phyloP scores from a whole-genome alignment of 2,888 invertebrate species.

The Chrysolina oricalcia region DNA sequence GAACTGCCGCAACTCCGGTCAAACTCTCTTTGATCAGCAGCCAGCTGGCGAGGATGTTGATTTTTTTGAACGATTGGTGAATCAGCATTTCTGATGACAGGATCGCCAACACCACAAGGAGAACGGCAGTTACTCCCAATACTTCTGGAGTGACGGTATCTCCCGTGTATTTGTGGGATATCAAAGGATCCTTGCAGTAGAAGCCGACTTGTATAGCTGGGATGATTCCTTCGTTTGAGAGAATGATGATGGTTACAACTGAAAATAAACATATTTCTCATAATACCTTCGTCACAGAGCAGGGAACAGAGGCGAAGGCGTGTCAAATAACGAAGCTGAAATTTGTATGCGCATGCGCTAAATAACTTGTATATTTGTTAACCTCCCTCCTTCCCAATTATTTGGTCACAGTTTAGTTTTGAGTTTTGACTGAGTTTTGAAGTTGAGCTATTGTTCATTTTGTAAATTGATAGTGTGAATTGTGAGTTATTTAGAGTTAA shows the following conservation, averaged over 20 bases:
- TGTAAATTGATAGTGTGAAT: too few species aligned
- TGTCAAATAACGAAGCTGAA: too few species aligned
- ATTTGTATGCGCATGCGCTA: too few species aligned
- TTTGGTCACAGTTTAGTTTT: too few species aligned
- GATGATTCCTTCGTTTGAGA: constrained; percentile 62
- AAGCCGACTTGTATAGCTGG: constrained; percentile 79
- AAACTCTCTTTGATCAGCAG: constrained; percentile 74
- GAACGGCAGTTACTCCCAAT: constrained; percentile 74
- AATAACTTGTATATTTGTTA: too few species aligned
- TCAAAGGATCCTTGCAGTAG: constrained; percentile 81
- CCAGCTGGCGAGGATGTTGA: constrained; percentile 72
- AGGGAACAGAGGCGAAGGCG: too few species aligned
- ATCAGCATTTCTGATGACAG: constrained; percentile 63
- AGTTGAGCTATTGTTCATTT: too few species aligned
- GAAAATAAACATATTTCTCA: neutral
- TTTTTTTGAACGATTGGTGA: constrained; percentile 67
- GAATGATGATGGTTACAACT: constrained; percentile 30
- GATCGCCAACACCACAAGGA: constrained; percentile 72
- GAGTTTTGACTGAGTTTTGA: too few species aligned
- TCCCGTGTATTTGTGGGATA: constrained; percentile 79
- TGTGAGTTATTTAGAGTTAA: too few species aligned
- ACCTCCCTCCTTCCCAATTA: too few species aligned
- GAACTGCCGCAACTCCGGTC: constrained; percentile 77
- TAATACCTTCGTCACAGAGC: too few species aligned
- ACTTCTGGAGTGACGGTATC: constrained; percentile 79